phyloP scores from a whole-genome alignment of 2,888 invertebrate species.

The Acrobasis suavella region DNA sequence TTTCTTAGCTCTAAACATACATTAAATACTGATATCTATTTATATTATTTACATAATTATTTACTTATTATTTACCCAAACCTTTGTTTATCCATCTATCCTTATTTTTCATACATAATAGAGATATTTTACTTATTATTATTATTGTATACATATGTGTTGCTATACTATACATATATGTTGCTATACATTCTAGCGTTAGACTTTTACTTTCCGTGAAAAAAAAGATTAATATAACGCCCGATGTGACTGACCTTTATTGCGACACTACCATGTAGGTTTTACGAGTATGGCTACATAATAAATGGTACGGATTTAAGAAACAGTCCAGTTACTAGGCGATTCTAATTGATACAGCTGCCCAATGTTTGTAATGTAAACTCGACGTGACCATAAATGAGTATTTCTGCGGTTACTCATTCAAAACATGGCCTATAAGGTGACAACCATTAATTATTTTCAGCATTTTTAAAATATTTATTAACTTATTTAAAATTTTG shows the following conservation, averaged over 20 bases:
- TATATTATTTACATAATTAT: no score
- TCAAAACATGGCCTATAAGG: neutral
- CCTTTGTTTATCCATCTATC: no score
- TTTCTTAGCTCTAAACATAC: no score
- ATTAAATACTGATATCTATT: no score
- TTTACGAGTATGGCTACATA: constrained; percentile 35
- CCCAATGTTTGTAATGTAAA: constrained; percentile 14
- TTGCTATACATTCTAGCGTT: constrained; percentile 10
- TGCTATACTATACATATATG: no score
- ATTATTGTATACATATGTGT: no score
- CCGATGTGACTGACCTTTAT: constrained; percentile 27
- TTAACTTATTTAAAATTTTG: neutral
- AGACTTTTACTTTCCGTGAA: constrained; percentile 38
- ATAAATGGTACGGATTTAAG: constrained; percentile 26
- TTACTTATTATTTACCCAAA: no score
- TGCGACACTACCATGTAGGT: constrained; percentile 37
- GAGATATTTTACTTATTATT: no score
- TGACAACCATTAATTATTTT: neutral
- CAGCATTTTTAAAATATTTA: neutral
- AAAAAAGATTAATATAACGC: constrained; percentile 31
- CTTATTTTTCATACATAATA: no score
- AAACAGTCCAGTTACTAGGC: constrained; percentile 17
- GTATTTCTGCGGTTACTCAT: constrained; percentile 3
- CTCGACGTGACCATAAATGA: constrained; percentile 3
- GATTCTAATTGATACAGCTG: constrained; percentile 21